Percentiles rank a stretch among this genome's conserved stretches.
Conservation (phyloP, 2,797 vertebrate genomes). For the Erithacus rubecula region DNA sequence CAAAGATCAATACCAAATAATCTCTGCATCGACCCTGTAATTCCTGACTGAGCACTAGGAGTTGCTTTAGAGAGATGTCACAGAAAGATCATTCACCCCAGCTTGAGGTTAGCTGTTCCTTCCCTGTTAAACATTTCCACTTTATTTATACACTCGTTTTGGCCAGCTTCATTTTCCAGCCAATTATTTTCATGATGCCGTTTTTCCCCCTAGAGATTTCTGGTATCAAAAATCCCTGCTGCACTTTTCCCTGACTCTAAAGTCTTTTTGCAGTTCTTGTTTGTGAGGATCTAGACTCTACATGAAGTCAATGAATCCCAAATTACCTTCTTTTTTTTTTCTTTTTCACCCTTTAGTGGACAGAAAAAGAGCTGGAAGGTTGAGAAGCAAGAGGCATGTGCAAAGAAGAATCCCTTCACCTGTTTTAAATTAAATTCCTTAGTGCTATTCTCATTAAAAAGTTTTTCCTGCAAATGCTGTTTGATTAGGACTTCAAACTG, state of each 20-base stretch:
- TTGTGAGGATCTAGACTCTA: neutral
- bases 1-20: slow-evolving; percentile 49
- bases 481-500: neutral
- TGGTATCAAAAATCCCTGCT: neutral
- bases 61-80: neutral
- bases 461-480: neutral
- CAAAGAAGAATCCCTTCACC: neutral
- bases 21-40: neutral
- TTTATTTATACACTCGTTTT: neutral
- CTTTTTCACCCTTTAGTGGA: neutral
- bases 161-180: neutral
- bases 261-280: neutral
- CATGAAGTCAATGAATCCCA: neutral
- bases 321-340: neutral
- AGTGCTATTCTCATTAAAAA: slow-evolving; percentile 14
- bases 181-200: neutral
- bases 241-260: neutral
- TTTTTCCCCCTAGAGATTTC: neutral
- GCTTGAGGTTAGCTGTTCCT: neutral
- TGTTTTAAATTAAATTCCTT: neutral
- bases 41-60: neutral
- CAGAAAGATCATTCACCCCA: neutral
- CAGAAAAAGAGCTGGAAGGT: neutral
- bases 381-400: neutral
- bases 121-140: neutral